Percentiles rank a stretch among this genome's conserved stretches.
Conservation (phyloP, 2,888 invertebrate genomes). For the Cosmia pyralina region DNA sequence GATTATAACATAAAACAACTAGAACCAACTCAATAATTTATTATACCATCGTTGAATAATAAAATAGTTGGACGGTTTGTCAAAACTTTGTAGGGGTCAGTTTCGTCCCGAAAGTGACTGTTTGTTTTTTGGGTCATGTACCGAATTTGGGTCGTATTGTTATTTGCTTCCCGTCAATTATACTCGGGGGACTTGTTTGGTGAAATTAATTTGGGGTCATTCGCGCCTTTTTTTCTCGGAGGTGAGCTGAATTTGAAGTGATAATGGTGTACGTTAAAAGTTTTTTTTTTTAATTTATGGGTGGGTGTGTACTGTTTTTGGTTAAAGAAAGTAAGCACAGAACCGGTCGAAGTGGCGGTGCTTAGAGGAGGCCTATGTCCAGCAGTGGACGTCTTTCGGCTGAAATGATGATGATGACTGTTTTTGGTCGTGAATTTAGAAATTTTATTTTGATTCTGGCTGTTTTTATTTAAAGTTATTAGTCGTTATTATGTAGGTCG, state of each 20-base stretch:
- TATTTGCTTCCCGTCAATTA: constrained; percentile 53
- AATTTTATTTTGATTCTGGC: not conserved
- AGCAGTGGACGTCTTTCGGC: no score
- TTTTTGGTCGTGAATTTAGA: not conserved
- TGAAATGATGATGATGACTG: no score
- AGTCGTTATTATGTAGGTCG: not conserved
- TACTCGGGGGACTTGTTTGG: constrained; percentile 46
- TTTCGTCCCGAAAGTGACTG: constrained; percentile 29
- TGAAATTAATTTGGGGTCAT: constrained; percentile 52
- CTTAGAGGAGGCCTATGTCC: no score
- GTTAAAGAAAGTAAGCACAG: no score
- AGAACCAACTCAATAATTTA: constrained; percentile 60
- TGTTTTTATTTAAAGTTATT: not conserved
- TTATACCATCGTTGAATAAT: constrained; percentile 55
- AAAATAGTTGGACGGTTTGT: constrained; percentile 50
- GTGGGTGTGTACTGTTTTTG: no score
- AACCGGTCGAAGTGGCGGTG: no score
- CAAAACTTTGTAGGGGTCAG: constrained; percentile 47
- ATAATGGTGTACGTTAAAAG: constrained; percentile 32
- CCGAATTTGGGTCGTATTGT: constrained; percentile 49
- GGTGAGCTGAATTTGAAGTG: constrained; percentile 43
- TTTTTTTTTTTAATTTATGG: no score
- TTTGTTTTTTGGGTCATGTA: constrained; percentile 48
- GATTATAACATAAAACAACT: constrained; percentile 55
- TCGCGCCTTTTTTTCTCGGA: constrained; percentile 30